phyloP scores from a whole-genome alignment of 2,113 vertebrate genomes.

The Corynorhinus townsendii region DNA sequence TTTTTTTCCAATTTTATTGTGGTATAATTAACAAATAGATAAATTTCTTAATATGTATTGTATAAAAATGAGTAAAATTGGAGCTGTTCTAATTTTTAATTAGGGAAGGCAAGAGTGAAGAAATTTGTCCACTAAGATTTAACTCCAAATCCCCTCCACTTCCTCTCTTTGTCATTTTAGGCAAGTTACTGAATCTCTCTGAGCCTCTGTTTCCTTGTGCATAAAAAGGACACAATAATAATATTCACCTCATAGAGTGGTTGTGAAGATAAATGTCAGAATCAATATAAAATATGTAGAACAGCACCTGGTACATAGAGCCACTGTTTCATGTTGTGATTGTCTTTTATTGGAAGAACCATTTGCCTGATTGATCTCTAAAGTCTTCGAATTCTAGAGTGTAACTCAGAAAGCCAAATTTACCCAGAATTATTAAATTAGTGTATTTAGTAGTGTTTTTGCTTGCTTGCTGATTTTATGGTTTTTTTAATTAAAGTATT shows the following conservation, averaged over 20 bases:
- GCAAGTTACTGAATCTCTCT: background rate
- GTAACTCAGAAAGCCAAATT: background rate
- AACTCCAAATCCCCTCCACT: background rate
- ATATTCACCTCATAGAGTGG: background rate
- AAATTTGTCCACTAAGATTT: background rate
- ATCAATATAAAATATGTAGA: background rate
- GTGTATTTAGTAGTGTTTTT: background rate
- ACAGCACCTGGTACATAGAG: background rate
- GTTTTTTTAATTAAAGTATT: background rate
- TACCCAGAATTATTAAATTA: background rate
- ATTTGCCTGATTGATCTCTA: background rate
- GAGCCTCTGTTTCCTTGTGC: background rate
- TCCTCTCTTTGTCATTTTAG: background rate
- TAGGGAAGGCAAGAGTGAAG: background rate
- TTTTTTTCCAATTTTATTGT: background rate
- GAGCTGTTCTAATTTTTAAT: background rate
- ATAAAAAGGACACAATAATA: background rate
- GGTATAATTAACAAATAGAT: background rate
- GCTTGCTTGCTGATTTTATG: background rate
- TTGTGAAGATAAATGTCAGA: background rate
- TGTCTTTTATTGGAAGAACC: constrained; percentile 3
- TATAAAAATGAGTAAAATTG: background rate
- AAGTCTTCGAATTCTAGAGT: background rate
- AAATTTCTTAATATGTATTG: background rate
- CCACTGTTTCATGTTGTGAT: background rate